Conservation (phyloP, 2,888 invertebrate species). For the Amiota mariae region DNA sequence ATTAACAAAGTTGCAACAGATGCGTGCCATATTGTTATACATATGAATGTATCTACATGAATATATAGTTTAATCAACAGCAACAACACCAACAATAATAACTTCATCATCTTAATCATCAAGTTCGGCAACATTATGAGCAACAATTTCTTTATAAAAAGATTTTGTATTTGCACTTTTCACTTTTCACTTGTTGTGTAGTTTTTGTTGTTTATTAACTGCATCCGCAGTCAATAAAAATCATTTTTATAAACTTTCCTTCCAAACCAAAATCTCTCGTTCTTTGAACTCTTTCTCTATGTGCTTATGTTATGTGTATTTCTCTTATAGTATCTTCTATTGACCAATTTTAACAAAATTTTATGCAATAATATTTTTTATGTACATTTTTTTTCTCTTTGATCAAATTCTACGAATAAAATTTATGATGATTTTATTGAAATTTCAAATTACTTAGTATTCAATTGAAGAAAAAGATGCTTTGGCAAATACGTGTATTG, state of each 20-base stretch:
- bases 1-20: conserved; percentile 52
- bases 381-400: not conserved
- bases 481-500: too few species aligned
- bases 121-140: not conserved
- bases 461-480: too few species aligned
- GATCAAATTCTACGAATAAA: not conserved
- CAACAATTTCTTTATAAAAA: not conserved
- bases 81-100: not conserved
- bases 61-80: not conserved
- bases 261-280: not conserved
- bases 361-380: conserved; percentile 5
- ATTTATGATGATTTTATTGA: not conserved
- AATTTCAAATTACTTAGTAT: not conserved
- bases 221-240: conserved; percentile 67
- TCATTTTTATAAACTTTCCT: conserved; percentile 54
- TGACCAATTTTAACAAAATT: not conserved
- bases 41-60: too few species aligned
- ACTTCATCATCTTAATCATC: not conserved
- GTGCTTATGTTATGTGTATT: too few species aligned
- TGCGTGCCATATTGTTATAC: conserved; percentile 64
- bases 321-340: too few species aligned
- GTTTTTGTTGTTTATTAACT: conserved; percentile 61
- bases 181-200: not conserved
- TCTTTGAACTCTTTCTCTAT: too few species aligned
- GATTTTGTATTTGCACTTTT: not conserved